Evolutionary conservation across 2,888 invertebrate species (phyloP).

Genomic region (Fissipunctia ypsillon): DNA sequence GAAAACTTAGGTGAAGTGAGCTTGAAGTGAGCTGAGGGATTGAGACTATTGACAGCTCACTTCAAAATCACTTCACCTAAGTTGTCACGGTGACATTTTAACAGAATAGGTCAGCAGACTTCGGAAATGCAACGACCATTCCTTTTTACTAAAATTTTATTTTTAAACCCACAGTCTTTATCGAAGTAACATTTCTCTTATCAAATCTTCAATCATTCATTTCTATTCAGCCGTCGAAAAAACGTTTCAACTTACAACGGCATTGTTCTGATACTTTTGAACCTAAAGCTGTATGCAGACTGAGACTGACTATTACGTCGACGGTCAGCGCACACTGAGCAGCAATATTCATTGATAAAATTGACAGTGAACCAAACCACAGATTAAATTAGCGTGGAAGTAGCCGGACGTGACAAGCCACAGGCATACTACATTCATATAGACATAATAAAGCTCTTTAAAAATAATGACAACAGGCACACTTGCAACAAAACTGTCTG

Average conservation of each 20-base stretch:
- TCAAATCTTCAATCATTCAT: conserved; percentile 58
- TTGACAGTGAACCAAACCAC: background rate
- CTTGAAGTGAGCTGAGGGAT: too few relatives aligned
- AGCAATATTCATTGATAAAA: background rate
- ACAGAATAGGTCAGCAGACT: too few relatives aligned
- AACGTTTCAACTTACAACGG: conserved; percentile 46
- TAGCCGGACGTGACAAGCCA: too few relatives aligned
- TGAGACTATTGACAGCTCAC: too few relatives aligned
- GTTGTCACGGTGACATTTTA: too few relatives aligned
- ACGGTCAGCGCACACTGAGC: background rate
- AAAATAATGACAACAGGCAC: too few relatives aligned
- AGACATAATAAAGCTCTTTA: too few relatives aligned
- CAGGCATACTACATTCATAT: background rate
- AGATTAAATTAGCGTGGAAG: background rate
- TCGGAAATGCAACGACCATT: background rate
- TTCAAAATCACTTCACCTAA: too few relatives aligned
- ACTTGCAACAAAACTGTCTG: too few relatives aligned
- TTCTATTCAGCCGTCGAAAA: conserved; percentile 55
- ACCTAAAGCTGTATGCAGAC: background rate
- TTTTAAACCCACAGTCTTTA: conserved; percentile 1
- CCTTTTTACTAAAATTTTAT: background rate
- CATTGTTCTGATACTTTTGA: conserved; percentile 48
- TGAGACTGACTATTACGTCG: background rate
- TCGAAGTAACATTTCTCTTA: conserved; percentile 32
- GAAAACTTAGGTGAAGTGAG: too few relatives aligned